These are phyloP conservation scores for Damaliscus lunatus DNA, from an alignment of 2,113 vertebrate genomes.

Conservation along the genomic window DNA sequence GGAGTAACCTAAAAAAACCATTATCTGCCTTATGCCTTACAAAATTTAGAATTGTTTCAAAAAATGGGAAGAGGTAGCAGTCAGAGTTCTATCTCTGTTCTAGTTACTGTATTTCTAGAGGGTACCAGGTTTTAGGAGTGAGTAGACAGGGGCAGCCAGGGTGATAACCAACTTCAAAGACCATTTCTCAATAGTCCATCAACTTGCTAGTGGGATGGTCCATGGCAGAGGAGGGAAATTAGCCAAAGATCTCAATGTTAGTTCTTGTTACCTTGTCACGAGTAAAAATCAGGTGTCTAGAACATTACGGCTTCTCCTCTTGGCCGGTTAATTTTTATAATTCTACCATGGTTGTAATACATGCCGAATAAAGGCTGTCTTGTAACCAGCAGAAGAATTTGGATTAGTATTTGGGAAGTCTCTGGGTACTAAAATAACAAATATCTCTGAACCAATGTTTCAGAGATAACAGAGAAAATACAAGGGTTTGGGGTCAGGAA, in stretches of 20 bases:
- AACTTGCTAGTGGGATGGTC: not conserved
- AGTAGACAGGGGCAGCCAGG: not conserved
- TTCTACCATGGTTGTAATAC: not conserved
- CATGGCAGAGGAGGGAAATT: not conserved
- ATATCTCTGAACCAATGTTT: not conserved
- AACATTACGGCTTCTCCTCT: not conserved
- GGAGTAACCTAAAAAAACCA: not conserved
- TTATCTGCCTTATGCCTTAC: not conserved
- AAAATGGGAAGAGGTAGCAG: not conserved
- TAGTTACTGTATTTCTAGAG: not conserved
- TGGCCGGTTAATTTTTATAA: not conserved
- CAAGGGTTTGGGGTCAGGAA: not conserved
- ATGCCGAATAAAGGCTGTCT: not conserved
- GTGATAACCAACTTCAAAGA: not conserved
- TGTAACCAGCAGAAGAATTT: not conserved
- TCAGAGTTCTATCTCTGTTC: not conserved
- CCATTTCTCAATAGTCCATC: not conserved
- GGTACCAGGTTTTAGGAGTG: not conserved
- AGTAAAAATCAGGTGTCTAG: not conserved
- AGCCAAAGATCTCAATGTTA: not conserved
- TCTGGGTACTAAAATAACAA: not conserved
- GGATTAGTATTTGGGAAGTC: not conserved
- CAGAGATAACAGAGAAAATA: constrained; percentile 10
- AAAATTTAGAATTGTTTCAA: not conserved
- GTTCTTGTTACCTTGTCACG: not conserved